phyloP scores from a whole-genome alignment of 2,797 vertebrate genomes.

The Sebastes trivittatus region DNA sequence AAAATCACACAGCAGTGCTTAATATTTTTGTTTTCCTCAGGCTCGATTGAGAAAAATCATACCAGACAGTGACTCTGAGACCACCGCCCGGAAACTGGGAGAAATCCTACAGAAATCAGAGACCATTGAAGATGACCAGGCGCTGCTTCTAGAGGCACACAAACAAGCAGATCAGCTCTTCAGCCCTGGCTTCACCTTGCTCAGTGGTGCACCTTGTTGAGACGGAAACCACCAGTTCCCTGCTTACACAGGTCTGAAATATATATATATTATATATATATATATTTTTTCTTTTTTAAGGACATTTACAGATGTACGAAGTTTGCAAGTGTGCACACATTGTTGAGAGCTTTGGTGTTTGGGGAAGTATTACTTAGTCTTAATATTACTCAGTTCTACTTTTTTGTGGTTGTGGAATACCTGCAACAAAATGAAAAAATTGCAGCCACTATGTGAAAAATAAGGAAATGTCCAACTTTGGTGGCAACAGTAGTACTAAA shows the following conservation, averaged over 20 bases:
- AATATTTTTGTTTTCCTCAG: conserved; percentile 51
- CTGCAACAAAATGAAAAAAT: neutral
- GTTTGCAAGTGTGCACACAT: neutral
- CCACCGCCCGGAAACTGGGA: conserved; percentile 53
- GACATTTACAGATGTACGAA: neutral
- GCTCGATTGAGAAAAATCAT: conserved; percentile 60
- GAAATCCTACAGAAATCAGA: conserved; percentile 53
- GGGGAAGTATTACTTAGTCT: neutral
- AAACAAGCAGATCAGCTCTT: conserved; percentile 59
- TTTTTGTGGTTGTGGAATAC: neutral
- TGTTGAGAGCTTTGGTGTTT: neutral
- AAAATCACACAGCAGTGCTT: neutral
- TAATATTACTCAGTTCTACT: neutral
- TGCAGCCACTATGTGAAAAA: neutral
- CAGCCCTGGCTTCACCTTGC: neutral
- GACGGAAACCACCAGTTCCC: neutral
- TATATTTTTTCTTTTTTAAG: neutral
- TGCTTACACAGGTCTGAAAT: neutral
- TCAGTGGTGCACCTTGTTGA: neutral
- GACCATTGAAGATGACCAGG: conserved; percentile 23
- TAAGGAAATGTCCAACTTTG: neutral
- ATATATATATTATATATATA: neutral
- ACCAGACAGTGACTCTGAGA: conserved; percentile 34
- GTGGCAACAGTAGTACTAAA: too few species aligned
- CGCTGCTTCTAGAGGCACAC: conserved; percentile 66